Evolutionary conservation across 2,888 invertebrate genomes (phyloP).

Genomic region (Cybosia mesomella): DNA sequence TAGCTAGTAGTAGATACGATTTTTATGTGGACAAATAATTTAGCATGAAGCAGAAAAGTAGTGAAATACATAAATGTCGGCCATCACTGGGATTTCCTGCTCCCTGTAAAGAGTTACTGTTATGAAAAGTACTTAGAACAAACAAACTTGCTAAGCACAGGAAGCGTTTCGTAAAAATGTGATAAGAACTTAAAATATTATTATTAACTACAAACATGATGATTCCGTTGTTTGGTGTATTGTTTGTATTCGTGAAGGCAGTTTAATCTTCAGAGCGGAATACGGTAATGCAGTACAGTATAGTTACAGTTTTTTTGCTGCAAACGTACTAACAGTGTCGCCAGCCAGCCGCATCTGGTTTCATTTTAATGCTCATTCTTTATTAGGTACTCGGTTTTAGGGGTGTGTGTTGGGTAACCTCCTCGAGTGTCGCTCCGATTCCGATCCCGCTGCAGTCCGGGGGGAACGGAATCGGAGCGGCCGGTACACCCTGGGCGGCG

Average conservation of each 20-base stretch:
- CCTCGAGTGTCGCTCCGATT: too few species aligned
- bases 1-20: background rate
- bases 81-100: background rate
- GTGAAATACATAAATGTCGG: background rate
- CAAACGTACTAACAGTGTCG: conserved; percentile 30
- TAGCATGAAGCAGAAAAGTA: background rate
- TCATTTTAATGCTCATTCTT: conserved; percentile 25
- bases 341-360: conserved; percentile 32
- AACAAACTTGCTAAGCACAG: background rate
- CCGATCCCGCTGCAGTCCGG: too few species aligned
- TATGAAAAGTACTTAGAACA: background rate
- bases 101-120: background rate
- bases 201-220: background rate
- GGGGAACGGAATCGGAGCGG: too few species aligned
- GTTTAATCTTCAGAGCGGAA: conserved; percentile 35
- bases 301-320: conserved; percentile 34
- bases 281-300: conserved; percentile 32
- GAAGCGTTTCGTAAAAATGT: background rate
- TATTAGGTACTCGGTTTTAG: too few species aligned
- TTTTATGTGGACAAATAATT: background rate
- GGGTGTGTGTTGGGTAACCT: too few species aligned
- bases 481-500: too few species aligned
- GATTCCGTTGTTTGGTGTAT: conserved; percentile 7
- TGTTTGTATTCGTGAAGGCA: background rate
- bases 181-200: background rate